A percentile compares a stretch with the other conserved stretches of the same genome.
These are phyloP conservation scores for Scortum barcoo DNA, from an alignment of 2,113 vertebrate genomes.

Conservation along the genomic window DNA sequence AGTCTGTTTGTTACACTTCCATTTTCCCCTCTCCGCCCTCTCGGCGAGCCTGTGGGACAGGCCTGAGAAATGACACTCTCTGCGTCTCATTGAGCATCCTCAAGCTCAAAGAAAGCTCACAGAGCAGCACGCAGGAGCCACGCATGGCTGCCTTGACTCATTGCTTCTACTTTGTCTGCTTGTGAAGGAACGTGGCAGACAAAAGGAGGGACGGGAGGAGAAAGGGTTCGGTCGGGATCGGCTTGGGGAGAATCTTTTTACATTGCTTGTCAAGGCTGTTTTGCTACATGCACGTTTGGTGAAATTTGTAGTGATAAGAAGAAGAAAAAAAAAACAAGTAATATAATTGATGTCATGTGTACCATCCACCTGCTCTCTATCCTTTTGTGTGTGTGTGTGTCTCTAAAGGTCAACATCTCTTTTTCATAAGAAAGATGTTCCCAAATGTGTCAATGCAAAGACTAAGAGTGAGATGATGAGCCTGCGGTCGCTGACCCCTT, in stretches of 20 bases:
- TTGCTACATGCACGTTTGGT: conserved; percentile 19
- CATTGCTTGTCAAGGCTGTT: conserved; percentile 29
- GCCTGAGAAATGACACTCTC: conserved; percentile 87
- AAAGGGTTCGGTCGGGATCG: conserved; percentile 21
- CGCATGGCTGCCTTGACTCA: conserved; percentile 71
- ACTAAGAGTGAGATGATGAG: conserved; percentile 33
- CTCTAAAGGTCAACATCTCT: conserved; percentile 12
- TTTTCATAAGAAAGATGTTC: conserved; percentile 19
- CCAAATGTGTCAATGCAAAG: conserved; percentile 16
- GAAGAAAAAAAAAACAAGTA: neutral
- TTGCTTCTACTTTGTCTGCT: conserved; percentile 68
- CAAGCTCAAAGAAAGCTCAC: conserved; percentile 82
- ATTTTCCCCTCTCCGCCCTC: conserved; percentile 80
- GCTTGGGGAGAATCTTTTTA: conserved; percentile 34
- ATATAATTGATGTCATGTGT: conserved; percentile 19
- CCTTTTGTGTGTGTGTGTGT: neutral
- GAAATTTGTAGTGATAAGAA: conserved; percentile 15
- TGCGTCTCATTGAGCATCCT: conserved; percentile 86
- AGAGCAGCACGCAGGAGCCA: conserved; percentile 69
- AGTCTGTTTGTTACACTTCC: conserved; percentile 87
- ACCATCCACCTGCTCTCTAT: conserved; percentile 7
- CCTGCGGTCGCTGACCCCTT: conserved; percentile 49
- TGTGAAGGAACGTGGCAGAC: conserved; percentile 57
- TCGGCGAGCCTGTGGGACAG: conserved; percentile 83
- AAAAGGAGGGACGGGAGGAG: conserved; percentile 39